Evolutionary conservation across 2,888 invertebrate species (phyloP).

Genomic region (Atethmia centrago): DNA sequence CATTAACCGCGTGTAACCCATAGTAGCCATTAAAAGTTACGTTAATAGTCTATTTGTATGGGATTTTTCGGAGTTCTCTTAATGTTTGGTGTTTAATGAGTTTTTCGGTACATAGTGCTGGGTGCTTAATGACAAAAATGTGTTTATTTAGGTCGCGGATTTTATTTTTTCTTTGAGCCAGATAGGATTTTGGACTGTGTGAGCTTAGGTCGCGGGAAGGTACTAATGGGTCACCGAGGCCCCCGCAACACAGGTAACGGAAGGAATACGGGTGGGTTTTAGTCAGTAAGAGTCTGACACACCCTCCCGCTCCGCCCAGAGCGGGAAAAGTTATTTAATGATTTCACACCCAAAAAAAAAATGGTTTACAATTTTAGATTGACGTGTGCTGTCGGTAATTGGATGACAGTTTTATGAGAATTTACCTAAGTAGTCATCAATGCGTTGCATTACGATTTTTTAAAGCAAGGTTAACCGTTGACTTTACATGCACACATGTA

Average conservation of each 20-base stretch:
- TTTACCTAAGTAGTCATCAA: neutral
- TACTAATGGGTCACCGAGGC: no score
- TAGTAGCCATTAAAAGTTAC: constrained; percentile 69
- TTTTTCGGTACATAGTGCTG: constrained; percentile 46
- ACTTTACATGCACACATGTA: neutral
- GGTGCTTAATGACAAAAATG: constrained; percentile 38
- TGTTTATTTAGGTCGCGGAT: constrained; percentile 33
- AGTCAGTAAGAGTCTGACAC: no score
- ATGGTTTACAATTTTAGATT: no score
- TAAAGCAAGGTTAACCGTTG: neutral
- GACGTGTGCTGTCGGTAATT: neutral
- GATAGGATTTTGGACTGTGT: neutral
- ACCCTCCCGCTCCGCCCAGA: no score
- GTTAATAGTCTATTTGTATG: constrained; percentile 68
- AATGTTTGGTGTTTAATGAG: constrained; percentile 61
- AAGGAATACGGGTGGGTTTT: no score
- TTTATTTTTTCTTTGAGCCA: neutral
- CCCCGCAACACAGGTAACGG: no score
- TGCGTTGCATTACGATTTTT: neutral
- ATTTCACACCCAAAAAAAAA: no score
- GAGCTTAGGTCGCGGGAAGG: no score
- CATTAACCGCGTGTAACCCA: constrained; percentile 66
- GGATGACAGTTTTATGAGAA: neutral
- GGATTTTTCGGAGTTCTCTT: constrained; percentile 64
- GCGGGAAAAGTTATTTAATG: no score